Evolutionary conservation across 30 jellyfish, hydroid and myxozoan genomes (phyloP), one percentile per base, ranked within the genome.

Genomic region (Hydractinia symbiolongicarpus): DNA sequence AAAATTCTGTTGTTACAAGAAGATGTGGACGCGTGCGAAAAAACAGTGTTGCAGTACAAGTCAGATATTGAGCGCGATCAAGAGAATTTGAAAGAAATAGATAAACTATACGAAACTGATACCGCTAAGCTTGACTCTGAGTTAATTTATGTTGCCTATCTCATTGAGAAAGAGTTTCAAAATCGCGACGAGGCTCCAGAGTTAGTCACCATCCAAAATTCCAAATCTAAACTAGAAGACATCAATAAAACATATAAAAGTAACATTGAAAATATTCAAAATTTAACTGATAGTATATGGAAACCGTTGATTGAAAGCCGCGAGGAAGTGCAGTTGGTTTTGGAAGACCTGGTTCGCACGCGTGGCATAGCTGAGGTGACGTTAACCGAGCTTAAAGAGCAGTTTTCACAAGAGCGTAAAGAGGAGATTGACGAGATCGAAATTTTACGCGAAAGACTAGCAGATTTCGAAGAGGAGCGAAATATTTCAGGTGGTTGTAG

Each of bases 351-450:
- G 82, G 77, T 87, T 9, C 76, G 98, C 50, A 83, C 96, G 21
- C 81, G 98, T 8, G 96, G 96, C 3, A 85, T 93, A 13, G 94
- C 92, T 57, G 98, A 93, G 54, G 95, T 93, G 8, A 95, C 98
- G 5, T 61, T 93, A 71, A 87, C 70, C 69, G 95, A 86, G 70
- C 69, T 88, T 79, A 87, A 75, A 61, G 98, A 93, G 67, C 89
- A 81, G 86, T 93, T 93, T 60, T 79, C 75, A 6, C 57, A 62
- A 19, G 98, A 93, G 61, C 77, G 98, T n/a, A 61, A 67, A 61
- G 88, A 55, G 51, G 98, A 93, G 82, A 49, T 88, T 9, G 80
- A 85, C 5, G 83, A 89, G 69, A 83, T 93, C 9, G 95, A 93
- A 51, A 66, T 81, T 55, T 82, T 93, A 14, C 78, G 74, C 64